These are phyloP conservation scores for Protobothrops mucrosquamatus DNA, from an alignment of 2,113 vertebrate species.

Conservation along the genomic window DNA sequence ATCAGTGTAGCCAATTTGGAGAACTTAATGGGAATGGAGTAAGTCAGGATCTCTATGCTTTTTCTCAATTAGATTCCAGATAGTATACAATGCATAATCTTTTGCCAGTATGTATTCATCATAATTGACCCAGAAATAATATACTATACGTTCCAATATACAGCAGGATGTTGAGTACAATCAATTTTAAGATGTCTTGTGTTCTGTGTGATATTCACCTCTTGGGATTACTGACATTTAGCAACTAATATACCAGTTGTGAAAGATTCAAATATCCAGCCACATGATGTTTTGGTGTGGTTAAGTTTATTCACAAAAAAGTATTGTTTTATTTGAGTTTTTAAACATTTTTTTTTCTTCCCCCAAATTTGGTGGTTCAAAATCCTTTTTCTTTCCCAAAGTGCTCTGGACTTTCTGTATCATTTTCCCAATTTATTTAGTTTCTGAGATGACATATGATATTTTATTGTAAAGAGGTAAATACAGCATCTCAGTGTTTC, in stretches of 20 bases:
- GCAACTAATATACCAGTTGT: not conserved
- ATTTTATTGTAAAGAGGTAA: not conserved
- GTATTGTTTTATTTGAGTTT: not conserved
- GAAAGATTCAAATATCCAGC: not conserved
- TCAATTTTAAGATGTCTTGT: not conserved
- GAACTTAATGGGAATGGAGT: not conserved
- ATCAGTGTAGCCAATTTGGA: not conserved
- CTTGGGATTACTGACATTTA: not conserved
- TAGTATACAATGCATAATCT: not conserved
- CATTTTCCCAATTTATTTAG: not conserved
- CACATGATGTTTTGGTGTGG: rapidly evolving
- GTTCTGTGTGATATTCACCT: not conserved
- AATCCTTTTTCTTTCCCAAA: not conserved
- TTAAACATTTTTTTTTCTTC: rapidly evolving
- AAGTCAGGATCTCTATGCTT: not conserved
- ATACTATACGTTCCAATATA: not conserved
- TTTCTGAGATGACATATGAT: rapidly evolving
- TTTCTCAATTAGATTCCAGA: not conserved
- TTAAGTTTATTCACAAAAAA: not conserved
- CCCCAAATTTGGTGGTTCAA: not conserved
- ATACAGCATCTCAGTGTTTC: not conserved
- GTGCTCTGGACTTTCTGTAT: rapidly evolving
- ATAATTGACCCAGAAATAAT: not conserved
- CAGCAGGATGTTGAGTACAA: not conserved
- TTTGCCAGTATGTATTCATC: rapidly evolving